Percentiles rank a stretch among this genome's conserved stretches.
Evolutionary conservation across 2,113 vertebrate species (phyloP).

Genomic region (Leucosticte australis): DNA sequence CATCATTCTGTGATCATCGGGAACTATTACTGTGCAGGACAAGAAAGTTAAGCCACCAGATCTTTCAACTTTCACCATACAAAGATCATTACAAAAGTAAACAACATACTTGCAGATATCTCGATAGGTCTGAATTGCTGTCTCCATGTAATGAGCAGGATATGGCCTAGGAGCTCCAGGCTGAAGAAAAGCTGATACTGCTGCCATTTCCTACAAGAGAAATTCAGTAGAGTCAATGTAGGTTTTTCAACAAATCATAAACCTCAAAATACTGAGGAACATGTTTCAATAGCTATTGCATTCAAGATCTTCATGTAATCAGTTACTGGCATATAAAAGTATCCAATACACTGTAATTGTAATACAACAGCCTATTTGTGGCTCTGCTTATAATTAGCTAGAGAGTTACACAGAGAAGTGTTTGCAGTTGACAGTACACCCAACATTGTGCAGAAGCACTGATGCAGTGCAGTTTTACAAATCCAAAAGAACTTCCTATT

Average conservation of each 20-base stretch:
- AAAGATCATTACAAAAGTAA: background rate
- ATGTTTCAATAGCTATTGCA: background rate
- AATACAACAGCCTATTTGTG: background rate
- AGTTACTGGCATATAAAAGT: background rate
- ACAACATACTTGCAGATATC: slow-evolving; percentile 93
- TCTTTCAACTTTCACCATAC: background rate
- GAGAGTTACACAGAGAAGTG: background rate
- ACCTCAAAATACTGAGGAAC: background rate
- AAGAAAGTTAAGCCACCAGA: background rate
- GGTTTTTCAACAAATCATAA: background rate
- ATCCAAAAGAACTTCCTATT: background rate
- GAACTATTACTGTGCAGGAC: background rate
- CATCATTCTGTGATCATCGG: background rate
- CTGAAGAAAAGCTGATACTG: slow-evolving; percentile 94
- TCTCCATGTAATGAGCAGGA: slow-evolving; percentile 98
- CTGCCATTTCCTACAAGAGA: slow-evolving; percentile 92
- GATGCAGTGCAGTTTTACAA: background rate
- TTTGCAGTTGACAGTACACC: background rate
- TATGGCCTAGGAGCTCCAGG: slow-evolving; percentile 89
- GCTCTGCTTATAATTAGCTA: background rate
- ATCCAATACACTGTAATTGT: background rate
- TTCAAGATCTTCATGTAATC: background rate
- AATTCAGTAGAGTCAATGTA: background rate
- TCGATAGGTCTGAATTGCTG: slow-evolving; percentile 93
- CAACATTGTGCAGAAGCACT: background rate